These are phyloP conservation scores for Zaprionus tsacasi DNA, from an alignment of 1,140 invertebrate species.

Conservation along the genomic window DNA sequence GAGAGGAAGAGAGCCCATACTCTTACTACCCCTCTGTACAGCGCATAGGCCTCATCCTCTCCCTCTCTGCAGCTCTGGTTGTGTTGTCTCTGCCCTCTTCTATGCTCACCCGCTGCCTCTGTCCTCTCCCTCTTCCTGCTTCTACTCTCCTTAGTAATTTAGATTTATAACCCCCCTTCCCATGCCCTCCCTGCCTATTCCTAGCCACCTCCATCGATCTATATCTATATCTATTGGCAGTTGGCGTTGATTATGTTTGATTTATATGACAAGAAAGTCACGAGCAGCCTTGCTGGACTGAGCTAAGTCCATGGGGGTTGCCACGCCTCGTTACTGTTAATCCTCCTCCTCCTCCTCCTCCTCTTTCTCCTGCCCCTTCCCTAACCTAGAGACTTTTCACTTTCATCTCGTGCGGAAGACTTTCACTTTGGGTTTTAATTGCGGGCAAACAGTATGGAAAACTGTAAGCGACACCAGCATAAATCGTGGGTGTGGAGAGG, in stretches of 20 bases:
- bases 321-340: not conserved
- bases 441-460: constrained; percentile 33
- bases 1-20: no score
- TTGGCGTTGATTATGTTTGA: constrained; percentile 78
- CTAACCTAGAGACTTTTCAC: constrained; percentile 9
- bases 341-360: not conserved
- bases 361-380: not conserved
- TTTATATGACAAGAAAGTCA: constrained; percentile 66
- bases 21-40: not conserved
- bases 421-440: constrained; percentile 60
- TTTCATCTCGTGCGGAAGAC: constrained; percentile 51
- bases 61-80: not conserved
- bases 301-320: constrained; percentile 28
- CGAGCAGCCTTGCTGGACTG: constrained; percentile 8
- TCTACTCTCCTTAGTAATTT: constrained; percentile 54
- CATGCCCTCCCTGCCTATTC: not conserved
- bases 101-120: not conserved
- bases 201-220: not conserved
- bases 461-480: constrained; percentile 64
- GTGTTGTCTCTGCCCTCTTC: not conserved
- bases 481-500: constrained; percentile 27
- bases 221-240: constrained; percentile 57
- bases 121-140: not conserved
- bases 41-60: not conserved
- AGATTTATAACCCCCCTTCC: constrained; percentile 57